Evolutionary conservation across 2,113 vertebrate species (phyloP).

Genomic region (Heloderma charlesbogerti): DNA sequence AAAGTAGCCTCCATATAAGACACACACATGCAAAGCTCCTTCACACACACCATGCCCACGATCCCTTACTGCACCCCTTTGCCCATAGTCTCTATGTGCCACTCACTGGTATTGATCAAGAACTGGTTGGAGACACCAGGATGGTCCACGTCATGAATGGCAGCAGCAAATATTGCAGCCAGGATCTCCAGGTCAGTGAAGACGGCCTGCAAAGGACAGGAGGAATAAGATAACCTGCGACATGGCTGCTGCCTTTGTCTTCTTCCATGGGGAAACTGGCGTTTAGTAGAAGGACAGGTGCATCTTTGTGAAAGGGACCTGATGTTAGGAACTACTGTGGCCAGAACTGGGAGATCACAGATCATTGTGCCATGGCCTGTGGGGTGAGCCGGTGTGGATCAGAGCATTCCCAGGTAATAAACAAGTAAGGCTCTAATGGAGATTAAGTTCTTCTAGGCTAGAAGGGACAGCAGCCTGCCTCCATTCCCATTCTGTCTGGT

Average conservation of each 20-base stretch:
- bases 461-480: neutral
- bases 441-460: neutral
- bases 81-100: neutral
- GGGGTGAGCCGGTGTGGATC: too few species aligned
- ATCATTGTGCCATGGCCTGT: neutral
- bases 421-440: neutral
- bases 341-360: neutral
- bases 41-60: neutral
- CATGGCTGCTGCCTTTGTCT: neutral
- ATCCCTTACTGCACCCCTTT: neutral
- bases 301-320: neutral
- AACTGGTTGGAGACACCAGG: slow-evolving; percentile 97
- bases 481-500: neutral
- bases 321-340: neutral
- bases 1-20: neutral
- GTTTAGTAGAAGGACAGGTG: neutral
- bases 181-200: slow-evolving; percentile 95
- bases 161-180: slow-evolving; percentile 91
- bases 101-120: slow-evolving; percentile 95
- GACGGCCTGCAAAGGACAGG: slow-evolving; percentile 81
- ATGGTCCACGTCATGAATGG: slow-evolving; percentile 95
- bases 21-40: neutral
- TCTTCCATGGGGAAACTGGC: neutral
- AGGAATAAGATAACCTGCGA: neutral
- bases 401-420: neutral